phyloP scores from a whole-genome alignment of 2,113 vertebrate species.

The Micronisus gabar region DNA sequence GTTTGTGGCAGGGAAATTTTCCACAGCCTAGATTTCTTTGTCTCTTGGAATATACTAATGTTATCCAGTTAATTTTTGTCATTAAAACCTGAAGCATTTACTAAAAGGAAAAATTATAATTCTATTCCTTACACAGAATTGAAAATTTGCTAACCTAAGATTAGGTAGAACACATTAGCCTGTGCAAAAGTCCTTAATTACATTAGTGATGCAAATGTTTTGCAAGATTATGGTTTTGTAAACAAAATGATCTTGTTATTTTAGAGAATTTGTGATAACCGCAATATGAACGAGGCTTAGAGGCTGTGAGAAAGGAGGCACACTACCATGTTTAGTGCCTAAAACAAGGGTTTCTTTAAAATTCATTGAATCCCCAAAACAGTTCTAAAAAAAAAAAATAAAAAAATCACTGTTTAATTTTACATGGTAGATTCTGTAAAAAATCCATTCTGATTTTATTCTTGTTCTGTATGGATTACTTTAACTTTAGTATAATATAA shows the following conservation, averaged over 20 bases:
- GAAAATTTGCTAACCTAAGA: slow-evolving; percentile 62
- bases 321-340: neutral
- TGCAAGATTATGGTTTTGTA: slow-evolving; percentile 68
- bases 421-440: neutral
- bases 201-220: slow-evolving; percentile 75
- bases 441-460: neutral
- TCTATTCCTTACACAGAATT: slow-evolving; percentile 23
- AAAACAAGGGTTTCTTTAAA: slow-evolving; percentile 34
- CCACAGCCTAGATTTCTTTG: slow-evolving; percentile 8
- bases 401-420: neutral
- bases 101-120: slow-evolving; percentile 44
- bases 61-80: slow-evolving; percentile 35
- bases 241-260: slow-evolving; percentile 71
- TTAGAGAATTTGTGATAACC: slow-evolving; percentile 63
- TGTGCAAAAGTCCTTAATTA: slow-evolving; percentile 72
- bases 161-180: slow-evolving; percentile 60
- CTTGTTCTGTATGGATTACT: slow-evolving; percentile 31
- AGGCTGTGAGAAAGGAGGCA: slow-evolving; percentile 42
- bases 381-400: neutral
- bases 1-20: slow-evolving; percentile 18
- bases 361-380: neutral
- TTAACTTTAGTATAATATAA: slow-evolving; percentile 6
- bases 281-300: slow-evolving; percentile 38
- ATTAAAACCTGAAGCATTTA: slow-evolving; percentile 17
- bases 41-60: slow-evolving; percentile 6